Conservation (phyloP, 1,140 invertebrate species). For the Diprion similis region DNA sequence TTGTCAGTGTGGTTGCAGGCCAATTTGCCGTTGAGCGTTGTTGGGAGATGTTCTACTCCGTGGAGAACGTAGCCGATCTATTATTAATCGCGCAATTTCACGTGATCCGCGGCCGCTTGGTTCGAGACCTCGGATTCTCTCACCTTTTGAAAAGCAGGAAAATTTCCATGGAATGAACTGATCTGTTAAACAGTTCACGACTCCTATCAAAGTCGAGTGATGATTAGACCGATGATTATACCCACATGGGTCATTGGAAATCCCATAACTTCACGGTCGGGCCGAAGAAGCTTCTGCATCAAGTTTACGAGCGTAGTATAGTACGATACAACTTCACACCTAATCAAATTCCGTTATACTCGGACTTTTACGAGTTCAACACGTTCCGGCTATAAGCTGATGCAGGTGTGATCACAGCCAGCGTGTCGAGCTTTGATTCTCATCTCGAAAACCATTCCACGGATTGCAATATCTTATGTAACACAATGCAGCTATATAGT, state of each 20-base stretch:
- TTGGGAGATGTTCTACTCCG: constrained; percentile 31
- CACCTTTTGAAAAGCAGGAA: no score
- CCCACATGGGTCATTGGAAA: background rate
- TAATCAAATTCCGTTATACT: background rate
- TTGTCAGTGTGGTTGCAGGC: constrained; percentile 51
- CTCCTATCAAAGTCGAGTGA: background rate
- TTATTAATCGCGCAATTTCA: background rate
- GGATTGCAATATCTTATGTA: no score
- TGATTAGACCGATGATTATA: no score
- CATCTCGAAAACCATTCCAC: no score
- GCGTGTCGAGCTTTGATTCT: no score
- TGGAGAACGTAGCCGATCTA: background rate
- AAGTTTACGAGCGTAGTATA: background rate
- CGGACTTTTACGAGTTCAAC: background rate
- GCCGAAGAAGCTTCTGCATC: background rate
- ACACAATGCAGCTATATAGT: no score
- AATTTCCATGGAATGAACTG: background rate
- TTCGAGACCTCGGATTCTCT: background rate
- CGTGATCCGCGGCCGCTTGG: background rate
- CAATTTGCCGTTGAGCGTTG: constrained; percentile 55
- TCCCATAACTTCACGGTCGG: background rate
- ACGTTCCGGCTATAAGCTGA: background rate
- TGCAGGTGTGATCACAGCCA: background rate
- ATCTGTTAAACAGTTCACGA: background rate
- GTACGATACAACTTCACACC: background rate